A percentile compares a stretch with the other conserved stretches of the same genome.
Evolutionary conservation across 1,140 invertebrate species (phyloP).

Genomic region (Bombus difficillimus): DNA sequence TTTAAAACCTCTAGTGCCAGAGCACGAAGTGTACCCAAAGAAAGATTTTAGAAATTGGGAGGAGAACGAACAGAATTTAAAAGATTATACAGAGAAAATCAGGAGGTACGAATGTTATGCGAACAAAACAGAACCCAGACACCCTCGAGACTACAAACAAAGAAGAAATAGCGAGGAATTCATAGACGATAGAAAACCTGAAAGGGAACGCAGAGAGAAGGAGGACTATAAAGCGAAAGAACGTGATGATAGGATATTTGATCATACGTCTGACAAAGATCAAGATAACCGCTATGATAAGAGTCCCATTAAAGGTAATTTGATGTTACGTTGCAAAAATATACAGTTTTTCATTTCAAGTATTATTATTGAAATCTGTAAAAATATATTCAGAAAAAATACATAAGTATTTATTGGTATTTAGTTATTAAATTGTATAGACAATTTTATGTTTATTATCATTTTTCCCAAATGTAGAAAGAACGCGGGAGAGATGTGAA

Average conservation of each 20-base stretch:
- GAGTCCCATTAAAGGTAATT: constrained; percentile 65
- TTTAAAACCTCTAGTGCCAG: constrained; percentile 73
- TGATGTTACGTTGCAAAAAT: constrained; percentile 36
- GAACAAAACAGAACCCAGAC: constrained; percentile 47
- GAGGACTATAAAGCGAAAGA: constrained; percentile 63
- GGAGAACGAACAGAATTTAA: constrained; percentile 78
- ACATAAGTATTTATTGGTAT: background rate
- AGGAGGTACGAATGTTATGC: constrained; percentile 45
- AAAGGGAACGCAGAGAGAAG: constrained; percentile 71
- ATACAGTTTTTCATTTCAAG: background rate
- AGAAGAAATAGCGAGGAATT: constrained; percentile 46
- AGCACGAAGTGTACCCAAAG: constrained; percentile 65
- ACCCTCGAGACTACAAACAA: constrained; percentile 50
- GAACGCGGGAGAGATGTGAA: constrained; percentile 69
- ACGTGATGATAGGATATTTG: constrained; percentile 63
- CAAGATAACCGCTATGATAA: constrained; percentile 54
- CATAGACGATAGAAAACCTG: constrained; percentile 68
- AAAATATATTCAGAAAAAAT: background rate
- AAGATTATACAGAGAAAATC: constrained; percentile 75
- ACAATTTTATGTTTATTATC: constrained; percentile 27
- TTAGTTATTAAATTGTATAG: background rate
- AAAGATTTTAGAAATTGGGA: constrained; percentile 79
- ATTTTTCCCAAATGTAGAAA: constrained; percentile 72
- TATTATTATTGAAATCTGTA: background rate
- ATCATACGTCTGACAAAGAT: constrained; percentile 57